Conservation (phyloP, 2,888 invertebrate species). For the Meiosimyza platycephala region DNA sequence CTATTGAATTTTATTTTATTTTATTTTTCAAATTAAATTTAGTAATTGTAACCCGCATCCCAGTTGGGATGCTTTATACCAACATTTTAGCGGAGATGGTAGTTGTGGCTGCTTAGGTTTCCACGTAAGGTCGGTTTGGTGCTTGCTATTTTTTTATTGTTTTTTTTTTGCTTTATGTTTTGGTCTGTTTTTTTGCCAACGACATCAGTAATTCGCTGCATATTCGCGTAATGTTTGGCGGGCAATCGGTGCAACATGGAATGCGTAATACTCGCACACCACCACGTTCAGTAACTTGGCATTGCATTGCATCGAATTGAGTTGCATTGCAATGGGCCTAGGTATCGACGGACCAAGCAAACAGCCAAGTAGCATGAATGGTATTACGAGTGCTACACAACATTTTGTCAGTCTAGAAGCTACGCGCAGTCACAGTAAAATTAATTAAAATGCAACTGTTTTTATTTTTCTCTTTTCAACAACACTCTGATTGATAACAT, state of each 20-base stretch:
- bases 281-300: slow-evolving; percentile 25
- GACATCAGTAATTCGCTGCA: slow-evolving; percentile 21
- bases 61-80: too few relatives aligned
- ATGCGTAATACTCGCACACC: slow-evolving; percentile 20
- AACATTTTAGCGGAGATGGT: too few relatives aligned
- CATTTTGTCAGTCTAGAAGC: slow-evolving; percentile 18
- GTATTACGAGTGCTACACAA: slow-evolving; percentile 17
- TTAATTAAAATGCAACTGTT: slow-evolving; percentile 31
- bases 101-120: too few relatives aligned
- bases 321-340: too few relatives aligned
- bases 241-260: slow-evolving; percentile 19
- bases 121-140: too few relatives aligned
- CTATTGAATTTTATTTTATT: too few relatives aligned
- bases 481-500: too few relatives aligned
- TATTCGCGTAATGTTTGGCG: slow-evolving; percentile 1
- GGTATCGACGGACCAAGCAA: background rate
- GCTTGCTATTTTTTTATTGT: background rate
- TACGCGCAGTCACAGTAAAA: slow-evolving; percentile 16
- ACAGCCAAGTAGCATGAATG: background rate
- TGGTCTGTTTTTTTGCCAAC: background rate
- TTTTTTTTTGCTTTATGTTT: background rate
- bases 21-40: too few relatives aligned
- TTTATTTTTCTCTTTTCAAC: slow-evolving; percentile 4
- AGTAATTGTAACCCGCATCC: too few relatives aligned
- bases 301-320: slow-evolving; percentile 2